phyloP scores from a whole-genome alignment of 2,888 invertebrate genomes.

The Xanthia togata region DNA sequence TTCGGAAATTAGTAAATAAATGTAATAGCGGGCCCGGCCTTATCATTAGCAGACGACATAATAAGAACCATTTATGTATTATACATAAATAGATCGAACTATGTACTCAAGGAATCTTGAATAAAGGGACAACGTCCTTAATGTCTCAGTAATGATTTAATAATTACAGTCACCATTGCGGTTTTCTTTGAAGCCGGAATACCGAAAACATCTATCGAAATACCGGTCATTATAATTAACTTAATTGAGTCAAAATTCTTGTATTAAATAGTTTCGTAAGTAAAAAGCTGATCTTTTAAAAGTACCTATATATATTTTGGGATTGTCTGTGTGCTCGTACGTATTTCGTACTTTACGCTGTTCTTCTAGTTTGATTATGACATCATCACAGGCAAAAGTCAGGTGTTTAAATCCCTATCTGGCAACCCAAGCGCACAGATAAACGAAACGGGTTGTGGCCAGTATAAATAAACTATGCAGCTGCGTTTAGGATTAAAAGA shows the following conservation, averaged over 20 bases:
- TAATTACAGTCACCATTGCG: conserved; percentile 56
- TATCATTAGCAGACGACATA: conserved; percentile 32
- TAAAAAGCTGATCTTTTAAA: not conserved
- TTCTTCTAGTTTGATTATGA: conserved; percentile 5
- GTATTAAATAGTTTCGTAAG: conserved; percentile 1
- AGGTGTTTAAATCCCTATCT: conserved; percentile 50
- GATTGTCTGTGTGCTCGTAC: not conserved
- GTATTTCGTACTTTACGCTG: not conserved
- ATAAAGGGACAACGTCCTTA: conserved; percentile 48
- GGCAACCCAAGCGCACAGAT: conserved; percentile 61
- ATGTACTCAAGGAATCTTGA: conserved; percentile 39
- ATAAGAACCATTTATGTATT: conserved; percentile 28
- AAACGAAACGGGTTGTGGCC: conserved; percentile 70
- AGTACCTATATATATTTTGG: not conserved
- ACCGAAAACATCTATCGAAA: conserved; percentile 36
- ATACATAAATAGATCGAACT: conserved; percentile 43
- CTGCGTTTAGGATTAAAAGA: conserved; percentile 71
- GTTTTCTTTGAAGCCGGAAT: conserved; percentile 58
- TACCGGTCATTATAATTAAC: conserved; percentile 46
- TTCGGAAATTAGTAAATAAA: conserved; percentile 24
- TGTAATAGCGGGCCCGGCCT: conserved; percentile 4
- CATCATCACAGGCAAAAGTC: conserved; percentile 7
- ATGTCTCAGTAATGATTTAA: conserved; percentile 46
- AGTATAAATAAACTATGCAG: conserved; percentile 73
- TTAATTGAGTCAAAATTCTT: conserved; percentile 38